Evolutionary conservation across 2,888 invertebrate genomes (phyloP), one percentile per base, ranked within the genome.

Genomic region (Polymixis lichenea): DNA sequence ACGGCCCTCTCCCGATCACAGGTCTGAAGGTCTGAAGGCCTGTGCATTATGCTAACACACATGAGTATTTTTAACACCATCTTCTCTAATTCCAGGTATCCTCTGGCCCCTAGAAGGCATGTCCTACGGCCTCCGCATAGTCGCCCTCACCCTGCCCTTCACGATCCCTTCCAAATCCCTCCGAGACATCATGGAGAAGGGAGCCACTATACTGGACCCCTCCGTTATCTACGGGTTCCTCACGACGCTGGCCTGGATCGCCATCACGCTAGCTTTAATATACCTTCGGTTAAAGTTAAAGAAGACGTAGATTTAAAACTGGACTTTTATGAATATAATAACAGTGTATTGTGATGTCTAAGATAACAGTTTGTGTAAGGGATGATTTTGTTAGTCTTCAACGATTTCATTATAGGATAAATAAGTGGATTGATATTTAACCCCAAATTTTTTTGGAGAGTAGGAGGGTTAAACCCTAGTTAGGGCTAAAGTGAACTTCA

Each of bases 91-190:
- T 85, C 7, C 91, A 97, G 97, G 97, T 86, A 97, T 97, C 72
- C 93, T 97, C n/a, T 98, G 98, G 98, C 98, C 98, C 0, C 84
- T 97, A 73, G 97, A 98, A 92, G 97, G 97, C 13, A 97, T 98
- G 98, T 97, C 98, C 0, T 90, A 92, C 28, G 90, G 94, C 0
- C 93, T 98, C 0, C 96, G 97, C 71, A 97, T 97, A 86, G 75
- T 98, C 60, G 97, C 98, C 9, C 95, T 97, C 68, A 91, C 96
- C 1, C 95, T 98, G 8, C 99, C 99, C 0, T 98, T 98, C 91
- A 99, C 99, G 0, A 94, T 98, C 72, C 98, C 98, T 0, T 97
- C 98, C 0, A 97, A 97, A 80, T 97, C 98, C 0, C 96, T 99
- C 72, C 95, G 99, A 80, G 98, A 97, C 87, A 97, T 99, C 73